Evolutionary conservation across 1,140 invertebrate species (phyloP).

Genomic region (Heliconius eleuchia): DNA sequence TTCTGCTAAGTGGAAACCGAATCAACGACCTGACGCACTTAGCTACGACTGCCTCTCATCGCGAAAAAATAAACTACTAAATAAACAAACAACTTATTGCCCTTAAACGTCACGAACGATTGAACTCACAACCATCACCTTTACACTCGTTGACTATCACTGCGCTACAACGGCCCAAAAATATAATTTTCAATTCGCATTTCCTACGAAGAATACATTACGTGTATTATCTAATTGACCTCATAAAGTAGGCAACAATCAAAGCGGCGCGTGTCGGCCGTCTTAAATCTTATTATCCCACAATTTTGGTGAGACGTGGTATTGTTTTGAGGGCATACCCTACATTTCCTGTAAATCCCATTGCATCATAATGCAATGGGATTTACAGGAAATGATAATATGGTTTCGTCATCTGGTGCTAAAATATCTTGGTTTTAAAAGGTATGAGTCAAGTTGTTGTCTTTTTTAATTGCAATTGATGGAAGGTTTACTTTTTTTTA

Average conservation of each 20-base stretch:
- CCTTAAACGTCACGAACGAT: too few relatives aligned
- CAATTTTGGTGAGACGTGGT: constrained; percentile 6
- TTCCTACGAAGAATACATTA: constrained; percentile 21
- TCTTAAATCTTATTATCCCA: constrained; percentile 26
- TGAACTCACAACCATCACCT: too few relatives aligned
- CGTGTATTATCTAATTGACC: constrained; percentile 49
- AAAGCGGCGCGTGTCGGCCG: constrained; percentile 12
- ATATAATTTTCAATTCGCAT: not conserved
- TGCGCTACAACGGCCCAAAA: not conserved
- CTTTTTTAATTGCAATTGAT: too few relatives aligned
- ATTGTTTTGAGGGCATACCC: constrained; percentile 11
- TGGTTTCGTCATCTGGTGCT: too few relatives aligned
- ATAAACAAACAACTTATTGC: too few relatives aligned
- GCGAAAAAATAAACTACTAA: too few relatives aligned
- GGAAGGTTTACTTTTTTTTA: too few relatives aligned
- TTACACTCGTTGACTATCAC: not conserved
- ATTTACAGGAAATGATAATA: not conserved
- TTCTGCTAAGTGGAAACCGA: not conserved
- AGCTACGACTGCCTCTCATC: not conserved
- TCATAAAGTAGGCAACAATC: constrained; percentile 38
- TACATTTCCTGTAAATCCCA: too few relatives aligned
- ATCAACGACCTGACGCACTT: not conserved
- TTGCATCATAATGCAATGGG: too few relatives aligned
- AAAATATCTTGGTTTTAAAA: too few relatives aligned
- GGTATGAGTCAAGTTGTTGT: too few relatives aligned